These are phyloP conservation scores for Artemisiospiza belli DNA, from an alignment of 2,113 vertebrate genomes.

Conservation along the genomic window DNA sequence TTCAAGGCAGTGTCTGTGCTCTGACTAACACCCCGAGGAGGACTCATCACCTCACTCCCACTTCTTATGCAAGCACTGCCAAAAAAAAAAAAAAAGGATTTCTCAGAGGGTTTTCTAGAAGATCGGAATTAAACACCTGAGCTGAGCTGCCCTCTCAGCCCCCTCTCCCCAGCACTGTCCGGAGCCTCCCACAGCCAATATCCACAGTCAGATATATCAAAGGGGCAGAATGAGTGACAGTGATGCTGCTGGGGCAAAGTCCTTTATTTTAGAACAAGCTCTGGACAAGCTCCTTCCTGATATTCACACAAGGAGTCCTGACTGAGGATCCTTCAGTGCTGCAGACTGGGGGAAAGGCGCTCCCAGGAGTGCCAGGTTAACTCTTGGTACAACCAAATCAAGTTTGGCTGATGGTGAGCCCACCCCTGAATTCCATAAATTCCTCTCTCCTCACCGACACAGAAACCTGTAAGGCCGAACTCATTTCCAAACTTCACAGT, in stretches of 20 bases:
- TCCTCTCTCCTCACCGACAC: background rate
- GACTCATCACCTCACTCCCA: background rate
- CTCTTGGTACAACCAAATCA: background rate
- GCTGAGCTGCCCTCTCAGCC: background rate
- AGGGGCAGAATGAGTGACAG: background rate
- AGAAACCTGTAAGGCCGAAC: background rate
- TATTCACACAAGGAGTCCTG: background rate
- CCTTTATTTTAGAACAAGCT: background rate
- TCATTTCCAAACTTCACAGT: accelerated
- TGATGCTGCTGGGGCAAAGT: background rate
- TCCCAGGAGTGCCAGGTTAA: background rate
- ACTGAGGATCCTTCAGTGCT: background rate
- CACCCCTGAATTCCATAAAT: background rate
- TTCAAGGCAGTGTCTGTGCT: background rate
- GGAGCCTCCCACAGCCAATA: background rate
- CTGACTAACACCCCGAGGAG: conserved; percentile 18
- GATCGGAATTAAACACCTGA: background rate
- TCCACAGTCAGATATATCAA: accelerated
- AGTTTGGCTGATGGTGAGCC: background rate
- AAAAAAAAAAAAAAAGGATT: background rate
- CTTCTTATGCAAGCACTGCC: background rate
- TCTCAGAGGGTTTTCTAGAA: background rate
- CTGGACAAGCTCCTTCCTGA: background rate
- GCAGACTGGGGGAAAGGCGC: background rate
- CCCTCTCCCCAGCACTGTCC: background rate